Percentiles rank a stretch among this genome's conserved stretches.
These are phyloP conservation scores for Paramormyrops hopkinsi DNA, from an alignment of 2,797 vertebrate genomes.

Conservation along the genomic window DNA sequence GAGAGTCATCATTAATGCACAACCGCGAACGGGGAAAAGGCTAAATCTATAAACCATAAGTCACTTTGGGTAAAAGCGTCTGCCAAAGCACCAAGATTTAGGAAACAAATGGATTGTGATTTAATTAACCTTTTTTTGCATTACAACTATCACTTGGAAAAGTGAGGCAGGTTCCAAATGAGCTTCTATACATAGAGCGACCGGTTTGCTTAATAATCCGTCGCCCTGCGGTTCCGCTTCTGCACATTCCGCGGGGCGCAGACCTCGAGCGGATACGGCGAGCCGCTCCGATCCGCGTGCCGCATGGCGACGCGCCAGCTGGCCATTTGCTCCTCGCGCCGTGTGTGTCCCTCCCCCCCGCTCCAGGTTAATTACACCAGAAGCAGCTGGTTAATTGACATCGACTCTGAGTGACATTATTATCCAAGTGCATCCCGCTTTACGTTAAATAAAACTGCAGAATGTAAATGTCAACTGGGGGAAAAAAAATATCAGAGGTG, in stretches of 20 bases:
- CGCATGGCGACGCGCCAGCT: neutral
- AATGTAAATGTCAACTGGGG: neutral
- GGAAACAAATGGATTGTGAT: neutral
- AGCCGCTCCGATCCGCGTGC: neutral
- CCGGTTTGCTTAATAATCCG: neutral
- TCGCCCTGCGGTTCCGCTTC: neutral
- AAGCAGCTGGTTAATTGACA: neutral
- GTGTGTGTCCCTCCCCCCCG: neutral
- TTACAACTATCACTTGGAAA: neutral
- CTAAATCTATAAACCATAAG: slow-evolving; percentile 1
- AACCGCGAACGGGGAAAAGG: neutral
- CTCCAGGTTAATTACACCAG: neutral
- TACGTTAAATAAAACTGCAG: neutral
- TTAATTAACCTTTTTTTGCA: slow-evolving; percentile 8
- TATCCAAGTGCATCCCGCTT: neutral
- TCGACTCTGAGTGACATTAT: neutral
- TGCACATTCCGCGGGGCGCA: neutral
- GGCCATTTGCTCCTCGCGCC: neutral
- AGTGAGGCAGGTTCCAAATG: neutral
- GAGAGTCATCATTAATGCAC: neutral
- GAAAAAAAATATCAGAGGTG: neutral
- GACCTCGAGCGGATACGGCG: neutral
- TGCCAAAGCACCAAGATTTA: neutral
- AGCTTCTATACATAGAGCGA: neutral
- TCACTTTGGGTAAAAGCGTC: neutral